Conservation (phyloP, 2,888 invertebrate species). For the Agonopterix alstromeriana region DNA sequence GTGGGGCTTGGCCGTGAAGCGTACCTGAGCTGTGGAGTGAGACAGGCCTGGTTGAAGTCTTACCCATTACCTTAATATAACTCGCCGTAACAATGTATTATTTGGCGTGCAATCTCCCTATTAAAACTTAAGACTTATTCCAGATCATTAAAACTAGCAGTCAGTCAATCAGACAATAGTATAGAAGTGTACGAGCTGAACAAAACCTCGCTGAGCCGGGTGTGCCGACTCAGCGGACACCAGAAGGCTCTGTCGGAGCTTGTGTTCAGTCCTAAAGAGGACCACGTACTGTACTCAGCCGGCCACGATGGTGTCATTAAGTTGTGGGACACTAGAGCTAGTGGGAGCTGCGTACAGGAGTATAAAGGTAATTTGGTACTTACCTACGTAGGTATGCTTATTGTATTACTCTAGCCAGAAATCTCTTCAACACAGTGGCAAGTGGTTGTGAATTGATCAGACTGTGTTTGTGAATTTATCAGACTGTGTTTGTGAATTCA, state of each 20-base stretch:
- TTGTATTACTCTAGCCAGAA: too few relatives aligned
- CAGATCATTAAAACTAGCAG: constrained; percentile 54
- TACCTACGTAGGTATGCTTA: too few relatives aligned
- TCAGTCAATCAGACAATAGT: constrained; percentile 45
- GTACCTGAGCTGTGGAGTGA: too few relatives aligned
- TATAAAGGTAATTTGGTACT: constrained; percentile 50
- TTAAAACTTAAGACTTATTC: constrained; percentile 6
- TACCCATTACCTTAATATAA: too few relatives aligned
- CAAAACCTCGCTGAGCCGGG: constrained; percentile 33
- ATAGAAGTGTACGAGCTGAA: constrained; percentile 59
- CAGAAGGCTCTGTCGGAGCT: constrained; percentile 69
- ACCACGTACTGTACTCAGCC: constrained; percentile 76
- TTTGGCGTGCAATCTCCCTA: background rate
- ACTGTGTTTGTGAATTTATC: too few relatives aligned
- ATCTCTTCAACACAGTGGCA: too few relatives aligned
- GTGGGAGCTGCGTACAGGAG: constrained; percentile 52
- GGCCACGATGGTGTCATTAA: constrained; percentile 76
- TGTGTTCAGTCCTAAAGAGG: constrained; percentile 75
- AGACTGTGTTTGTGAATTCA: too few relatives aligned
- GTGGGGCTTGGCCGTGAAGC: too few relatives aligned
- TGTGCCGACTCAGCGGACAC: constrained; percentile 64
- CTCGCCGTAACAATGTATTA: too few relatives aligned
- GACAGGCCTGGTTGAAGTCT: too few relatives aligned
- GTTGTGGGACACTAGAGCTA: constrained; percentile 79
- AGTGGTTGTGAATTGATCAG: too few relatives aligned